Percentiles rank a stretch among this genome's conserved stretches.
Evolutionary conservation across 2,888 invertebrate genomes (phyloP).

Genomic region (Tenthredo notha): DNA sequence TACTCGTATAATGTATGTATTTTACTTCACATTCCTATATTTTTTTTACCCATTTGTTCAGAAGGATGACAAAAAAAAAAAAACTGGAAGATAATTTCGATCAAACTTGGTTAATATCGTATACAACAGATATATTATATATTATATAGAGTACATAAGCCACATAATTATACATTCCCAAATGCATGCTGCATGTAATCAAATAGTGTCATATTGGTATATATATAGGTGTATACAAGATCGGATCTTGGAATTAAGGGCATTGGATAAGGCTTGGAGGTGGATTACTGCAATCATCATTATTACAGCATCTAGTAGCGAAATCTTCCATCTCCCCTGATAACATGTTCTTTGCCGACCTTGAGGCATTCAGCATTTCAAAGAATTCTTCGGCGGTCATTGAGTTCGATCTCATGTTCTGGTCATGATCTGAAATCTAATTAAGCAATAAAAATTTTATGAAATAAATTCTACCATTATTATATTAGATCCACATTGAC

Average conservation of each 20-base stretch:
- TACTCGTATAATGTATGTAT: not conserved
- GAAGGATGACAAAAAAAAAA: not conserved
- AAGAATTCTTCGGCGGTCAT: too few relatives aligned
- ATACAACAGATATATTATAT: not conserved
- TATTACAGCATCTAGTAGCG: slow-evolving; percentile 62
- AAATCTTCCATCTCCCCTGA: not conserved
- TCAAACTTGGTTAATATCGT: not conserved
- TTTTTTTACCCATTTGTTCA: not conserved
- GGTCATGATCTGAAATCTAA: slow-evolving; percentile 9
- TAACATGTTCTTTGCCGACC: slow-evolving; percentile 56
- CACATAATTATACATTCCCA: too few relatives aligned
- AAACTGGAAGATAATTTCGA: not conserved
- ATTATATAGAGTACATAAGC: too few relatives aligned
- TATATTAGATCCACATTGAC: not conserved
- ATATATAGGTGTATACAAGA: not conserved
- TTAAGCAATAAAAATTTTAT: not conserved
- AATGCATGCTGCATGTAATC: not conserved
- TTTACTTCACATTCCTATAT: not conserved
- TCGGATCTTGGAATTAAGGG: not conserved
- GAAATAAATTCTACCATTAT: not conserved
- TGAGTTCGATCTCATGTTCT: too few relatives aligned
- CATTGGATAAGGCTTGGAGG: not conserved
- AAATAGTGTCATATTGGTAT: not conserved
- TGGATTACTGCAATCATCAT: slow-evolving; percentile 3
- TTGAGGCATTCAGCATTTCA: too few relatives aligned